Conservation (phyloP, 2,797 vertebrate species). For the Loriculus beryllinus region DNA sequence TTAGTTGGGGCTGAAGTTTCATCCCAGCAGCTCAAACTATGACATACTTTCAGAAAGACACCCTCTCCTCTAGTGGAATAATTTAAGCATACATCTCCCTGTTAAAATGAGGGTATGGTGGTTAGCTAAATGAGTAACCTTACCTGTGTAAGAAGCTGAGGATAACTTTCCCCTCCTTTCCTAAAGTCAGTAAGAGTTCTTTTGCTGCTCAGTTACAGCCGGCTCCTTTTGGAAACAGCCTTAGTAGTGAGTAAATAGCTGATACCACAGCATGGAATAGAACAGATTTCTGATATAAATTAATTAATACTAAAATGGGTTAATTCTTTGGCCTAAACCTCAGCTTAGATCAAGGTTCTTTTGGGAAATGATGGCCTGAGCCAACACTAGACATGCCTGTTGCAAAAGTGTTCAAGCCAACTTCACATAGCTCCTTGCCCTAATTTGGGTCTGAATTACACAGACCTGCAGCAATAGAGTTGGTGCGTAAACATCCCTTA, state of each 20-base stretch:
- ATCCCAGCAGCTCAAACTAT: neutral
- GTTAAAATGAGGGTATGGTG: neutral
- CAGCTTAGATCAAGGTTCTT: slow-evolving; percentile 28
- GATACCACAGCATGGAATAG: neutral
- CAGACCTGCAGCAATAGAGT: slow-evolving; percentile 71
- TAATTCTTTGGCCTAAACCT: slow-evolving; percentile 63
- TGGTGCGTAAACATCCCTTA: slow-evolving; percentile 68
- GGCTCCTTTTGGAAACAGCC: neutral
- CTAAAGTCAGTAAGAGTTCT: neutral
- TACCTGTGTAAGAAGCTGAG: slow-evolving; percentile 10
- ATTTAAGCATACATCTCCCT: neutral
- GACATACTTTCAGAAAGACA: neutral
- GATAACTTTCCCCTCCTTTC: neutral
- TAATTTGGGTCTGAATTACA: slow-evolving; percentile 50
- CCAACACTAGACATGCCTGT: slow-evolving; percentile 37
- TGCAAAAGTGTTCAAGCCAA: slow-evolving; percentile 68
- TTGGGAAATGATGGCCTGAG: slow-evolving; percentile 56
- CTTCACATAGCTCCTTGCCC: slow-evolving; percentile 48
- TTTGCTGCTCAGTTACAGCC: neutral
- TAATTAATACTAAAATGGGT: slow-evolving; percentile 47
- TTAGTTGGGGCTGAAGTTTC: neutral
- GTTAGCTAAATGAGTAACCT: neutral
- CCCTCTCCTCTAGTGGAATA: neutral
- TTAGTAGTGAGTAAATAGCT: neutral
- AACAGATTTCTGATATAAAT: slow-evolving; percentile 27